Percentiles rank a stretch among this genome's conserved stretches.
These are phyloP conservation scores for Bujurquina vittata DNA, from an alignment of 2,113 vertebrate genomes.

Conservation along the genomic window DNA sequence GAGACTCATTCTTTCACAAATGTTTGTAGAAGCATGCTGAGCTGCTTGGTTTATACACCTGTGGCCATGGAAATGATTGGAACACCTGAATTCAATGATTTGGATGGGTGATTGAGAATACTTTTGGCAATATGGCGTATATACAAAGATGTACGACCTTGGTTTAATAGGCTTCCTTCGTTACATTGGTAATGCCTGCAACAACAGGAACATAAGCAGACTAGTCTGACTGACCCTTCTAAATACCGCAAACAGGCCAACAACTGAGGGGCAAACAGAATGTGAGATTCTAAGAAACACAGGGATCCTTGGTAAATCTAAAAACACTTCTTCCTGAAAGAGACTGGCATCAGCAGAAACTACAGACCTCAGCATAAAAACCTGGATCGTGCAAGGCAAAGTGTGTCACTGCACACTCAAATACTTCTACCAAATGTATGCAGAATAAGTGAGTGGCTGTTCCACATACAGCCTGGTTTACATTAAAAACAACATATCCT, in stretches of 20 bases:
- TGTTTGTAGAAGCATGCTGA: no score
- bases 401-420: conserved; percentile 2
- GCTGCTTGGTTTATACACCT: no score
- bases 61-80: no score
- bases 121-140: no score
- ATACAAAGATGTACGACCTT: background rate
- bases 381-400: background rate
- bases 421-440: background rate
- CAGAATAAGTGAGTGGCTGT: background rate
- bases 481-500: background rate
- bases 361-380: conserved; percentile 3
- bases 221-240: background rate
- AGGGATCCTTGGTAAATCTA: background rate
- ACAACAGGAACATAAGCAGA: background rate
- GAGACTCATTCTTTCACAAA: no score
- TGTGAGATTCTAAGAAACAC: background rate
- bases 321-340: background rate
- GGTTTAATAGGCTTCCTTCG: background rate
- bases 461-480: background rate
- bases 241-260: background rate
- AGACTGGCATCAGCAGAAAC: background rate
- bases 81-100: no score
- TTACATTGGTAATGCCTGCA: background rate
- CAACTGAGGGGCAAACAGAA: background rate
- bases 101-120: no score